Conservation (phyloP, 2,797 vertebrate genomes). For the Halcyon badia region DNA sequence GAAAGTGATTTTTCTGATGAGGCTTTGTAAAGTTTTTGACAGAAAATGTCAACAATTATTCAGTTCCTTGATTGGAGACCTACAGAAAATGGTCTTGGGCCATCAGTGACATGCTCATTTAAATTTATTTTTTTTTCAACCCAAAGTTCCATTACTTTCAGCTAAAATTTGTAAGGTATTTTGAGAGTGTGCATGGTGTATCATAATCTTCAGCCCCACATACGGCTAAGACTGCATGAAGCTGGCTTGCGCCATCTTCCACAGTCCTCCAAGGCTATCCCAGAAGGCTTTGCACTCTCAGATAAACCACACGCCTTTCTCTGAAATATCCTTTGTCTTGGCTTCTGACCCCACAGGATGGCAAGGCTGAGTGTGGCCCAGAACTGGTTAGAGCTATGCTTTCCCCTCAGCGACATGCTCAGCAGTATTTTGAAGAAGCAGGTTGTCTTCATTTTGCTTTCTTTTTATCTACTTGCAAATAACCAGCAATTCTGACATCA, state of each 20-base stretch:
- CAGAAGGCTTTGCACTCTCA: neutral
- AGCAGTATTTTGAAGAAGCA: neutral
- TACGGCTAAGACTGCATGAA: neutral
- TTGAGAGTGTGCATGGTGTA: neutral
- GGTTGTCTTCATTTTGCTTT: neutral
- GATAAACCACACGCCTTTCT: neutral
- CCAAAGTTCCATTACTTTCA: neutral
- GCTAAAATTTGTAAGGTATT: neutral
- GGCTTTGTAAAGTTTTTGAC: constrained; percentile 27
- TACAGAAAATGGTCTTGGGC: neutral
- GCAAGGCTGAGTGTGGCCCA: neutral
- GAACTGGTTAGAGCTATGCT: neutral
- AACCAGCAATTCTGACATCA: neutral
- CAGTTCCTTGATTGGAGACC: neutral
- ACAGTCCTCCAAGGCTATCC: neutral
- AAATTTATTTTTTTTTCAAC: neutral
- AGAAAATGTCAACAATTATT: constrained; percentile 30
- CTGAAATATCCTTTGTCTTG: neutral
- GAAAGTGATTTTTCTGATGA: constrained; percentile 26
- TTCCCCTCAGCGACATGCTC: neutral
- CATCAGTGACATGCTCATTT: neutral
- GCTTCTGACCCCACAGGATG: neutral
- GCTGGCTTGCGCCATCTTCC: neutral
- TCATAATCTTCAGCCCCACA: rapidly evolving
- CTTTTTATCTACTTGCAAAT: neutral